These are phyloP conservation scores for Larimichthys polyactis DNA, from an alignment of 2,113 vertebrate genomes.

Conservation along the genomic window DNA sequence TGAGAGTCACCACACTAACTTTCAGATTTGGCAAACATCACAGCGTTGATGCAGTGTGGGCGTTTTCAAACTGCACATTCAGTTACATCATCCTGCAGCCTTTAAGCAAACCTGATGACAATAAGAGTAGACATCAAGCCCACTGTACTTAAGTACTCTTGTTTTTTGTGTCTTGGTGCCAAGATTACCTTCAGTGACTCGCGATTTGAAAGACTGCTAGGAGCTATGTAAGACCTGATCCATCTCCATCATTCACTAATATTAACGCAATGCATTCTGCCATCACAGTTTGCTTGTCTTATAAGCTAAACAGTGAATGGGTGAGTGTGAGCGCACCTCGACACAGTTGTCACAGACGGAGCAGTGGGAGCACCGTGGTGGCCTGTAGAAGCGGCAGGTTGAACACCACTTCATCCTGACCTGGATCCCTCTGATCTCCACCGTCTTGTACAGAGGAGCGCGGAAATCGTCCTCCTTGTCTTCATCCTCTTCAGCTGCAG, in stretches of 20 bases:
- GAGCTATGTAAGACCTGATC: background rate
- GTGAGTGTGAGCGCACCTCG: slow-evolving; percentile 85
- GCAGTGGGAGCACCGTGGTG: slow-evolving; percentile 97
- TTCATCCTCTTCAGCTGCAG: slow-evolving; percentile 94
- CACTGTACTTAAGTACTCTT: too few relatives aligned
- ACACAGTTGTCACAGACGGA: slow-evolving; percentile 99
- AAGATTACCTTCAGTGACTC: too few relatives aligned
- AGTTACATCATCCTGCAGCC: too few relatives aligned
- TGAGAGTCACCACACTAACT: too few relatives aligned
- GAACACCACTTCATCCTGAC: slow-evolving; percentile 99
- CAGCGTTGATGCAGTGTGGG: too few relatives aligned
- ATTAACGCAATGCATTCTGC: background rate
- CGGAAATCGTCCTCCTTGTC: slow-evolving; percentile 98
- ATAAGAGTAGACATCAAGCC: too few relatives aligned
- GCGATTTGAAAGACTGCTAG: too few relatives aligned
- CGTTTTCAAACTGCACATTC: too few relatives aligned
- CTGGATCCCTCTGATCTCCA: slow-evolving; percentile 97
- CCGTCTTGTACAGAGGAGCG: slow-evolving; percentile 96
- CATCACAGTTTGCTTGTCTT: background rate
- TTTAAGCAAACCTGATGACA: too few relatives aligned
- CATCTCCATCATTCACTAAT: background rate
- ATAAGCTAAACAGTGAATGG: background rate
- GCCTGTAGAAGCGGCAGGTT: slow-evolving; percentile 97
- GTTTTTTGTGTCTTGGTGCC: too few relatives aligned
- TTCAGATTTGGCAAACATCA: too few relatives aligned